These are phyloP conservation scores for Branchinecta lynchi DNA, from an alignment of 1,140 invertebrate genomes.

Conservation along the genomic window DNA sequence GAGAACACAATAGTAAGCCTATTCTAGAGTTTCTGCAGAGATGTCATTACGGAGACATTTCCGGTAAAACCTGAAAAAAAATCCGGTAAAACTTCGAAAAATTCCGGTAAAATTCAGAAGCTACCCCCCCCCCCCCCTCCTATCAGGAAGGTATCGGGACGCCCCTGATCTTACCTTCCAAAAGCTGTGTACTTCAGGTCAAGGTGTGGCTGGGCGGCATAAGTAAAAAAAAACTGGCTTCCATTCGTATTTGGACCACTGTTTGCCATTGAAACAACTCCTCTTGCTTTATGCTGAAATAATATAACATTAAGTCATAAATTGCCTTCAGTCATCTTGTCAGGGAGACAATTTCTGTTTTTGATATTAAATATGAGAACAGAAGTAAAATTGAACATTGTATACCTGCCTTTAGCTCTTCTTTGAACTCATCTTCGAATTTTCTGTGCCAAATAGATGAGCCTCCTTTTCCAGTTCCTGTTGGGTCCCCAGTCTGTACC, in stretches of 20 bases:
- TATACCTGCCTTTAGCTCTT: constrained; percentile 61
- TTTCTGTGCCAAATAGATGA: constrained; percentile 77
- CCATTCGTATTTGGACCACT: constrained; percentile 96
- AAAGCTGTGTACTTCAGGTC: constrained; percentile 95
- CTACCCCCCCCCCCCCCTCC: too few relatives aligned
- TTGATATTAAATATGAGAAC: background rate
- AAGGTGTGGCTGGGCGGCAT: constrained; percentile 81
- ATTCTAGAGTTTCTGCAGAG: too few relatives aligned
- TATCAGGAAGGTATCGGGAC: too few relatives aligned
- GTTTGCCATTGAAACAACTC: constrained; percentile 94
- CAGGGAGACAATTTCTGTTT: background rate
- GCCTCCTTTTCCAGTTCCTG: constrained; percentile 85
- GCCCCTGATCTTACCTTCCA: too few relatives aligned
- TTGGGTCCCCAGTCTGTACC: constrained; percentile 90
- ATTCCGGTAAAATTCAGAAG: too few relatives aligned
- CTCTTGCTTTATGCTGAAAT: constrained; percentile 61
- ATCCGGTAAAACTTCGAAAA: too few relatives aligned
- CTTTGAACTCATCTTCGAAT: constrained; percentile 92
- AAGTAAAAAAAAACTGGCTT: constrained; percentile 96
- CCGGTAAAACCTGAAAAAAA: too few relatives aligned
- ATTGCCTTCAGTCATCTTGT: background rate
- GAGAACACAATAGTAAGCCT: too few relatives aligned
- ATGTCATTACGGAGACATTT: too few relatives aligned
- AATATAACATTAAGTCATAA: constrained; percentile 11
- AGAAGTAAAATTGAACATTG: background rate